Conservation (phyloP, 1,140 invertebrate species). For the Apolygus lucorum region DNA sequence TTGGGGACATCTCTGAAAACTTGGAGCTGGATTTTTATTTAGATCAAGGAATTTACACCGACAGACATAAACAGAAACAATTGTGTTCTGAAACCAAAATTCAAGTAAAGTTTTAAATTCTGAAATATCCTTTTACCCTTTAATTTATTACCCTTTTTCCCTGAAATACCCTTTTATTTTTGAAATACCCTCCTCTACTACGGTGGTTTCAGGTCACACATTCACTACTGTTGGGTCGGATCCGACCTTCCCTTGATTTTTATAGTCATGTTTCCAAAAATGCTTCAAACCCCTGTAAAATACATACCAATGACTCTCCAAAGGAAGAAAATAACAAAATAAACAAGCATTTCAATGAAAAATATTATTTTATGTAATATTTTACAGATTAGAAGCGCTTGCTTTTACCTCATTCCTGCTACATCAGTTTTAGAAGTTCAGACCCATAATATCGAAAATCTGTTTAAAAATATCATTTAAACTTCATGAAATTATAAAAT, state of each 20-base stretch:
- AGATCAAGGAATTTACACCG: too few species aligned
- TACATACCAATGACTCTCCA: neutral
- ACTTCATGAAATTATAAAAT: neutral
- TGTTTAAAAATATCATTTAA: slow-evolving; percentile 5
- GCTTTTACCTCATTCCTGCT: slow-evolving; percentile 7
- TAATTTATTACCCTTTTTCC: too few species aligned
- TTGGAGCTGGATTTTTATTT: too few species aligned
- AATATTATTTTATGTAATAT: neutral
- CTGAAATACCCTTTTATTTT: too few species aligned
- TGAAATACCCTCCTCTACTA: slow-evolving; percentile 11
- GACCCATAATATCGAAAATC: neutral
- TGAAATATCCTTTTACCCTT: too few species aligned
- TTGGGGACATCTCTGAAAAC: too few species aligned
- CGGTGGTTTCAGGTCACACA: slow-evolving; percentile 8
- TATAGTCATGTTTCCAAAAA: neutral
- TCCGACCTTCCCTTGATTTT: neutral
- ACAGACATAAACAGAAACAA: too few species aligned
- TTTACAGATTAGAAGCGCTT: slow-evolving; percentile 3
- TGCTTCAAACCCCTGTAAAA: slow-evolving; percentile 7
- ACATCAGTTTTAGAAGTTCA: neutral
- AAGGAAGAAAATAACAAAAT: slow-evolving; percentile 10
- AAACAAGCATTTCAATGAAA: slow-evolving; percentile 2
- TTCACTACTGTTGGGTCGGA: slow-evolving; percentile 7
- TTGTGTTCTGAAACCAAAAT: too few species aligned
- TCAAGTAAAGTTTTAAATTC: too few species aligned